Conservation (phyloP, 2,888 invertebrate genomes). For the Omphaloscelis lunosa region DNA sequence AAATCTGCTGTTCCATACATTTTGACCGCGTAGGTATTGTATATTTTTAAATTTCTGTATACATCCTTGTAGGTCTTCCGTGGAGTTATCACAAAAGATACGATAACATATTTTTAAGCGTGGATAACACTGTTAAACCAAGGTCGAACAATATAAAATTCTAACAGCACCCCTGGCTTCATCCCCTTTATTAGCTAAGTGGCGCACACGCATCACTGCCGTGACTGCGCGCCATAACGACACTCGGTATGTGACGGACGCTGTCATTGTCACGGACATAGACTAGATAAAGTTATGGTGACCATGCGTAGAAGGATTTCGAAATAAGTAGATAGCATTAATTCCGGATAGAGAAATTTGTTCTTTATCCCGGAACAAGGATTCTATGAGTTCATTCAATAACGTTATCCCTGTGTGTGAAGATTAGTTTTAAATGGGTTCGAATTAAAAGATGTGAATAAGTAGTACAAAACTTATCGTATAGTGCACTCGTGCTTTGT, state of each 20-base stretch:
- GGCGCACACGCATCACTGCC: constrained; percentile 65
- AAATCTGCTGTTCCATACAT: too few relatives aligned
- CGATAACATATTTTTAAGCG: constrained; percentile 4
- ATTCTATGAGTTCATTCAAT: background rate
- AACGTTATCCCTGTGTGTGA: background rate
- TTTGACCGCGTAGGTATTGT: too few relatives aligned
- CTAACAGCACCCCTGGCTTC: constrained; percentile 38
- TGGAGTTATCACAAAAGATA: background rate
- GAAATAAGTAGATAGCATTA: background rate
- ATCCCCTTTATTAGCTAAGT: constrained; percentile 66
- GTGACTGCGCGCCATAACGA: constrained; percentile 73
- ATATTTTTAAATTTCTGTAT: too few relatives aligned
- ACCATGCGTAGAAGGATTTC: constrained; percentile 20
- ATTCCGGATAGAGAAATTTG: background rate
- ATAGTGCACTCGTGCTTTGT: background rate
- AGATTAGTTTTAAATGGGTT: background rate
- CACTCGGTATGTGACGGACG: constrained; percentile 79
- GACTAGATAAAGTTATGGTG: constrained; percentile 35
- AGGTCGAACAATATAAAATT: constrained; percentile 10
- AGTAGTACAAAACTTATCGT: background rate
- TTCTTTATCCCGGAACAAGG: background rate
- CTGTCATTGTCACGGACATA: constrained; percentile 73
- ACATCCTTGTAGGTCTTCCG: background rate
- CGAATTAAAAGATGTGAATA: background rate
- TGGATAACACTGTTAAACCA: background rate